Conservation (phyloP, 2,797 vertebrate species). For the Otolemur crassicaudatus region DNA sequence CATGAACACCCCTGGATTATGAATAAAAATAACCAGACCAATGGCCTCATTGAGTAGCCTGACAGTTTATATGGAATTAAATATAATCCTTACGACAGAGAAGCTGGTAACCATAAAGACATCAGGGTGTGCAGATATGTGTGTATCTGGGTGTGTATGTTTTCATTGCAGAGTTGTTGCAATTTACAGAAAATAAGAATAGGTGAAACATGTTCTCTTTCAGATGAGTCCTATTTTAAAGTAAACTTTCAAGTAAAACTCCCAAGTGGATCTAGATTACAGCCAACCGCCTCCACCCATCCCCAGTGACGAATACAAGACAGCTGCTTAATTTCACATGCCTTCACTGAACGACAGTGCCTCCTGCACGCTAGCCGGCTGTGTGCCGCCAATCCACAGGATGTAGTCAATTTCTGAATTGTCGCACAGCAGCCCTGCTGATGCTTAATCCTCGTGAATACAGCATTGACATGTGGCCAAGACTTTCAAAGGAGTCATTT, state of each 20-base stretch:
- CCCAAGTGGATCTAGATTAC: conserved; percentile 49
- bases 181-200: conserved; percentile 13
- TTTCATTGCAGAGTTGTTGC: not conserved
- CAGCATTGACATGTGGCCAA: conserved; percentile 51
- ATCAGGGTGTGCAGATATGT: not conserved
- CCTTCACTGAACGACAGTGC: not conserved
- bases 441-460: conserved; percentile 72
- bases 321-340: conserved; percentile 71
- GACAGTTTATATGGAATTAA: not conserved
- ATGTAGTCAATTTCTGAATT: conserved; percentile 69
- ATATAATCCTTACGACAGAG: not conserved
- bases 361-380: conserved; percentile 38
- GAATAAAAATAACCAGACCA: not conserved
- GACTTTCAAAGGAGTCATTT: conserved; percentile 67
- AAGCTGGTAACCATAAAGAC: not conserved
- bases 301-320: conserved; percentile 56
- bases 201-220: conserved; percentile 27
- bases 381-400: conserved; percentile 2
- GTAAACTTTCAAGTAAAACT: conserved; percentile 58
- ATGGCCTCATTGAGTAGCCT: not conserved
- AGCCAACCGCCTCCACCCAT: conserved; percentile 52
- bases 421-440: conserved; percentile 50
- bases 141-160: not conserved
- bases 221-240: conserved; percentile 57
- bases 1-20: not conserved